Percentiles rank a stretch among this genome's conserved stretches.
These are phyloP conservation scores for Oscheius onirici DNA, from an alignment of 2,888 invertebrate genomes.

Conservation along the genomic window DNA sequence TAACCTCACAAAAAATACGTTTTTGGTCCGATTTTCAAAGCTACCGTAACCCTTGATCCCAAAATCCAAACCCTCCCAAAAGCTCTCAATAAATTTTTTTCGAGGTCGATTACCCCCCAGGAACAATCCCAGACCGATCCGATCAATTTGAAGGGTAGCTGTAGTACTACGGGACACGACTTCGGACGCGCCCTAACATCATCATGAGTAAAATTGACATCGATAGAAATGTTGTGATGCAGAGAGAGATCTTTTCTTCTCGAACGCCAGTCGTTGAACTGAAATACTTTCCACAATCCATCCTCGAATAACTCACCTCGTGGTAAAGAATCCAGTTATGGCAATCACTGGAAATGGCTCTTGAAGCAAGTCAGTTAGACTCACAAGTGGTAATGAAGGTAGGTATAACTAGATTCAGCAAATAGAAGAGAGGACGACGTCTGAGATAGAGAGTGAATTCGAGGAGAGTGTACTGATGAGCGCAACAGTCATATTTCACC, in stretches of 20 bases:
- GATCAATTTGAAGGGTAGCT: no score
- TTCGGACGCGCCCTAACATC: constrained; percentile 51
- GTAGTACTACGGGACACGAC: no score
- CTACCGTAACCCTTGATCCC: no score
- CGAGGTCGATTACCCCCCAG: no score
- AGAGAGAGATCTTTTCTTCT: constrained; percentile 50
- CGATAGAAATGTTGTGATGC: constrained; percentile 72
- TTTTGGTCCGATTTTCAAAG: no score
- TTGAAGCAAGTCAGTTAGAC: constrained; percentile 21
- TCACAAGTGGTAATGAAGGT: constrained; percentile 65
- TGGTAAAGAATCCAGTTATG: constrained; percentile 58
- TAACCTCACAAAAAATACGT: no score
- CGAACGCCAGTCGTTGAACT: constrained; percentile 42
- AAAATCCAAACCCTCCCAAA: no score
- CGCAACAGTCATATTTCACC: constrained; percentile 47
- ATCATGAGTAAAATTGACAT: constrained; percentile 73
- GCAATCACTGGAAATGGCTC: constrained; percentile 51
- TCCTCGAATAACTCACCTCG: constrained; percentile 30
- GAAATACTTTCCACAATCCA: neutral
- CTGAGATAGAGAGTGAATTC: constrained; percentile 40
- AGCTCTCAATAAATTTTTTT: no score
- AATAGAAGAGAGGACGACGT: constrained; percentile 52
- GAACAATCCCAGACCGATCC: no score
- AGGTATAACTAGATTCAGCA: constrained; percentile 47
- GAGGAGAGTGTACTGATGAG: constrained; percentile 44